Conservation (phyloP, 1,140 invertebrate genomes). For the Drosophila guanche region DNA sequence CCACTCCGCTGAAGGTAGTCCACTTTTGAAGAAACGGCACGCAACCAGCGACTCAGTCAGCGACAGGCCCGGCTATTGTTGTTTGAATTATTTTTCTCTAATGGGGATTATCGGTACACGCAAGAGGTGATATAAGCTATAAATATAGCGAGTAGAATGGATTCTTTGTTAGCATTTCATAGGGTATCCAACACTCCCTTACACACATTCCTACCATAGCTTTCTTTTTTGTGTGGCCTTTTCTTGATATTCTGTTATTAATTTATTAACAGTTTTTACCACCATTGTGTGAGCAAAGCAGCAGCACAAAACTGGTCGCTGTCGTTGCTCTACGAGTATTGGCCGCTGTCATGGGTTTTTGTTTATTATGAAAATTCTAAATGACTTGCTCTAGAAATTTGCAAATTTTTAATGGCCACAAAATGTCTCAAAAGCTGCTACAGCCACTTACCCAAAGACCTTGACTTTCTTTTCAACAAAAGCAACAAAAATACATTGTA, state of each 20-base stretch:
- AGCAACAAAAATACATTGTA: constrained; percentile 3
- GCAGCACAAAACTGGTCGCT: constrained; percentile 41
- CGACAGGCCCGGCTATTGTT: constrained; percentile 48
- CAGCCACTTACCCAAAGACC: constrained; percentile 56
- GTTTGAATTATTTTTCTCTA: constrained; percentile 22
- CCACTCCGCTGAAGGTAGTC: constrained; percentile 67
- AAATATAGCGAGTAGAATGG: not conserved
- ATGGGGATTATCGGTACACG: constrained; percentile 29
- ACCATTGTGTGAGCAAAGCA: constrained; percentile 17
- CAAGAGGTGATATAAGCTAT: not conserved
- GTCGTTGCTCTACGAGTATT: constrained; percentile 29
- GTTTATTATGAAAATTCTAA: constrained; percentile 75
- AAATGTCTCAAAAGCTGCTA: constrained; percentile 21
- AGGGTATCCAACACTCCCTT: constrained; percentile 3
- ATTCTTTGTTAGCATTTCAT: not conserved
- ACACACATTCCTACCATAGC: constrained; percentile 6
- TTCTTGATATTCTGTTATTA: constrained; percentile 52
- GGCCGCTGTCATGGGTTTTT: constrained; percentile 56
- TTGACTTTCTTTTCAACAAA: constrained; percentile 72
- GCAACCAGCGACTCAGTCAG: constrained; percentile 55
- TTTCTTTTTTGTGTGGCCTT: constrained; percentile 34
- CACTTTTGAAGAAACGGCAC: constrained; percentile 62
- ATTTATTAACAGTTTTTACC: constrained; percentile 73
- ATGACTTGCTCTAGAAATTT: constrained; percentile 64
- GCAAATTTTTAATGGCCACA: constrained; percentile 59